Evolutionary conservation across 2,113 vertebrate species (phyloP).

Genomic region (Brachyhypopomus gauderio): DNA sequence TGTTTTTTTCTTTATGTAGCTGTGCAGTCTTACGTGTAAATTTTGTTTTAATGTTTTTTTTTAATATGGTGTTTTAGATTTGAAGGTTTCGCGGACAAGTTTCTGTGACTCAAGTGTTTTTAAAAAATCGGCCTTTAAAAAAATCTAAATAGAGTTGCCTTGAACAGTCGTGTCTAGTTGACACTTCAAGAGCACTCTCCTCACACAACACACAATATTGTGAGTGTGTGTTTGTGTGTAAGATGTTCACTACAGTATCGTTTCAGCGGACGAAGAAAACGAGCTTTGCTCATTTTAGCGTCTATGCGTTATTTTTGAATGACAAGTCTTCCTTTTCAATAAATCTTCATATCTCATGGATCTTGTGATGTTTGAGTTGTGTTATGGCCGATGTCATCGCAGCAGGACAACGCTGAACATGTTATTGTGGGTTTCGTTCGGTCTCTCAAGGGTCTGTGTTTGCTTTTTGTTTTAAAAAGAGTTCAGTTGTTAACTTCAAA

Average conservation of each 20-base stretch:
- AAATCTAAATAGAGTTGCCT: conserved; percentile 75
- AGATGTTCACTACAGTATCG: conserved; percentile 54
- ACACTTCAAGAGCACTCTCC: conserved; percentile 50
- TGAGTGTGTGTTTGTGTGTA: conserved; percentile 47
- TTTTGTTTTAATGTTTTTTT: conserved; percentile 50
- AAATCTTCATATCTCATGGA: conserved; percentile 73
- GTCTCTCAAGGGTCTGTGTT: conserved; percentile 62
- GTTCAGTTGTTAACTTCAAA: conserved; percentile 75
- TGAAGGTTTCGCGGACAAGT: conserved; percentile 64
- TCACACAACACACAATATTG: conserved; percentile 59
- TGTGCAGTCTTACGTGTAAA: conserved; percentile 64
- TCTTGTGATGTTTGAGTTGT: conserved; percentile 66
- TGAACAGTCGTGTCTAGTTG: conserved; percentile 56
- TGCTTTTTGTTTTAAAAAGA: conserved; percentile 60
- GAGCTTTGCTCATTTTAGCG: conserved; percentile 43
- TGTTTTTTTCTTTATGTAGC: conserved; percentile 56
- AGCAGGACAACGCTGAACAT: conserved; percentile 48
- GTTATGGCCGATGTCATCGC: conserved; percentile 67
- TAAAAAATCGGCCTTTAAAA: conserved; percentile 59
- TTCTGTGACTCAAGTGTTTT: conserved; percentile 63
- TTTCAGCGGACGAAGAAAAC: conserved; percentile 66
- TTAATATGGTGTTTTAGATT: conserved; percentile 60
- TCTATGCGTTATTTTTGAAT: conserved; percentile 61
- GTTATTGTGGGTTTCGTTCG: conserved; percentile 57
- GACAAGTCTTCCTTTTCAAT: conserved; percentile 80